These are phyloP conservation scores for Chaetodon trifascialis DNA, from an alignment of 2,113 vertebrate genomes.

Conservation along the genomic window DNA sequence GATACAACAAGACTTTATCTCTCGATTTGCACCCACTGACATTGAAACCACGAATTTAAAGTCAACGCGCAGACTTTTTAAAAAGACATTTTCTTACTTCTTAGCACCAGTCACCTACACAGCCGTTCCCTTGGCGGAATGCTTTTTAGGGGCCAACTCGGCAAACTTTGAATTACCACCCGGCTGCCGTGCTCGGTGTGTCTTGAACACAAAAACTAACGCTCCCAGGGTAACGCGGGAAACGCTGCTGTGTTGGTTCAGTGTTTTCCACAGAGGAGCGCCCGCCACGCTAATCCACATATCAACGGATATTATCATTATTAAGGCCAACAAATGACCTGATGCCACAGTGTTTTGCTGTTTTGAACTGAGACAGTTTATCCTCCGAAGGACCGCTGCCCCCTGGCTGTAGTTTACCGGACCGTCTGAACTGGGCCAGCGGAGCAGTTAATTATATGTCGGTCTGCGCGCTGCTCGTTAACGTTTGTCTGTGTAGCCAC, in stretches of 20 bases:
- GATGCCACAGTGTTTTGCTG: neutral
- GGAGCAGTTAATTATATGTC: slow-evolving; percentile 35
- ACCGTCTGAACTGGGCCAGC: neutral
- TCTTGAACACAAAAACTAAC: slow-evolving; percentile 25
- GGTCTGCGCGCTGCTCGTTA: slow-evolving; percentile 10
- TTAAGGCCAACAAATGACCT: neutral
- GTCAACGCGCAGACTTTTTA: no score
- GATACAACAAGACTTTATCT: neutral
- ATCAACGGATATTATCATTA: neutral
- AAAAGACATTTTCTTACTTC: rapidly evolving
- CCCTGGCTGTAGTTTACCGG: neutral
- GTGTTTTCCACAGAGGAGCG: slow-evolving; percentile 15
- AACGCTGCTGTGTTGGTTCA: slow-evolving; percentile 58
- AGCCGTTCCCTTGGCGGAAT: rapidly evolving
- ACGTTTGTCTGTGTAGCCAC: slow-evolving; percentile 27
- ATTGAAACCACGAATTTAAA: neutral
- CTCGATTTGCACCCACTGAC: rapidly evolving
- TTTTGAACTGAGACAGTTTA: neutral
- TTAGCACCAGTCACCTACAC: no score
- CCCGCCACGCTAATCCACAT: slow-evolving; percentile 23
- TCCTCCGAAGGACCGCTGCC: neutral
- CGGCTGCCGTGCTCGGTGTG: neutral
- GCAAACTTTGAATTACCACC: neutral
- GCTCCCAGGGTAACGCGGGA: slow-evolving; percentile 71
- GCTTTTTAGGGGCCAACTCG: no score